phyloP scores from a whole-genome alignment of 2,888 invertebrate genomes.

The Cremastinae sp. region DNA sequence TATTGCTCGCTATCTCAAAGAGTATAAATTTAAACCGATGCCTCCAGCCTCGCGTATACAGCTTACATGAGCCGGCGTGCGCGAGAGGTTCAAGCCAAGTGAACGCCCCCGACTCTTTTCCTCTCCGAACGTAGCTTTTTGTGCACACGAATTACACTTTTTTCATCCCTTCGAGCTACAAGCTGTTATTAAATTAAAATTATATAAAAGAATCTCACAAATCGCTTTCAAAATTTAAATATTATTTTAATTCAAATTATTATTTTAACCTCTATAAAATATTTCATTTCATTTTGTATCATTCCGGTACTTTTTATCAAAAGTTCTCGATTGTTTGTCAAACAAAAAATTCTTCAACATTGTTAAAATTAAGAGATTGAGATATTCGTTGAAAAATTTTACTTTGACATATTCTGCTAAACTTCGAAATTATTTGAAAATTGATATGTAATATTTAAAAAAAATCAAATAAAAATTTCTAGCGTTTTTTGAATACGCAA shows the following conservation, averaged over 20 bases:
- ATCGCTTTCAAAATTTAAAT: not conserved
- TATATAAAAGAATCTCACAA: not conserved
- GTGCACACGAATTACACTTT: not conserved
- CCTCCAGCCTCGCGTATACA: slow-evolving; percentile 59
- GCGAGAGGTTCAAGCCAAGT: slow-evolving; percentile 22
- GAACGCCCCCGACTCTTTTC: slow-evolving; percentile 11
- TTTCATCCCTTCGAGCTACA: not conserved
- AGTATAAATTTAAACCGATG: slow-evolving; percentile 73
- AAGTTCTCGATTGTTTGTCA: no score
- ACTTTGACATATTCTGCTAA: no score
- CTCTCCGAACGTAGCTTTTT: not conserved
- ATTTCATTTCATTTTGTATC: no score
- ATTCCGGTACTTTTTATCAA: no score
- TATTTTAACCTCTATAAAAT: no score
- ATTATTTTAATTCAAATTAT: not conserved
- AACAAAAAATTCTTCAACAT: no score
- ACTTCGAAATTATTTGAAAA: no score
- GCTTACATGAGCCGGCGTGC: slow-evolving; percentile 47
- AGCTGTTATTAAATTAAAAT: slow-evolving; percentile 6
- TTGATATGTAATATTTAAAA: no score
- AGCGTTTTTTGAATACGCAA: no score
- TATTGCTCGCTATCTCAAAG: slow-evolving; percentile 73
- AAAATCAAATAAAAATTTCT: no score
- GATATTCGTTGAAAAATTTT: no score
- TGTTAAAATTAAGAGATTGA: no score